phyloP scores from a whole-genome alignment of 2,797 vertebrate genomes.

The Lacerta viridis region DNA sequence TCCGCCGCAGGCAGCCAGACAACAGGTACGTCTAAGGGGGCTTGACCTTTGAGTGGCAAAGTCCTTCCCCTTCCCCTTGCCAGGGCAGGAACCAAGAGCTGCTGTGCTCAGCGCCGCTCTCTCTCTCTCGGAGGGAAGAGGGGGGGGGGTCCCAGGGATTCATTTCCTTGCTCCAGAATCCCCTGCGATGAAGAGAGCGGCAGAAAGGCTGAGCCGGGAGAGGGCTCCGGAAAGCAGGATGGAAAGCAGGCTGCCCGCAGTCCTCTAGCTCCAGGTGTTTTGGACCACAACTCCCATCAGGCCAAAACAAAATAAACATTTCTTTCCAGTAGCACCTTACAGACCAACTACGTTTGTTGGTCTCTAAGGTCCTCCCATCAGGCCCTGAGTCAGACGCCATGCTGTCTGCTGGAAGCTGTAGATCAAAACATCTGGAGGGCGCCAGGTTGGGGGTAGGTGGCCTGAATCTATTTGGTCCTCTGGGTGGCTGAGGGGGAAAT shows the following conservation, averaged over 20 bases:
- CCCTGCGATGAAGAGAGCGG: neutral
- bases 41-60: neutral
- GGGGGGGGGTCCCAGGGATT: neutral
- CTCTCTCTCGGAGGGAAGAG: neutral
- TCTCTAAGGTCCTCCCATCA: no score
- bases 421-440: no score
- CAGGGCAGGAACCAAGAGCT: neutral
- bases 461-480: neutral
- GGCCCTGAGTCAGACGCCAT: no score
- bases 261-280: no score
- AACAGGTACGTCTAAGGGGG: neutral
- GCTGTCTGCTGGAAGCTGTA: no score
- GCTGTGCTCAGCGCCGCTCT: neutral
- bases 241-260: neutral
- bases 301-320: no score
- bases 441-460: no score
- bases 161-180: neutral
- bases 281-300: no score
- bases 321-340: no score
- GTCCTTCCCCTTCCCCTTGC: no score
- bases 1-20: neutral
- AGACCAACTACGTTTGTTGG: no score
- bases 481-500: neutral
- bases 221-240: neutral
- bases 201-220: neutral